Base-by-base conservation (phyloP, 2,888 invertebrate species). In the Drosophila helvetica region DNA sequence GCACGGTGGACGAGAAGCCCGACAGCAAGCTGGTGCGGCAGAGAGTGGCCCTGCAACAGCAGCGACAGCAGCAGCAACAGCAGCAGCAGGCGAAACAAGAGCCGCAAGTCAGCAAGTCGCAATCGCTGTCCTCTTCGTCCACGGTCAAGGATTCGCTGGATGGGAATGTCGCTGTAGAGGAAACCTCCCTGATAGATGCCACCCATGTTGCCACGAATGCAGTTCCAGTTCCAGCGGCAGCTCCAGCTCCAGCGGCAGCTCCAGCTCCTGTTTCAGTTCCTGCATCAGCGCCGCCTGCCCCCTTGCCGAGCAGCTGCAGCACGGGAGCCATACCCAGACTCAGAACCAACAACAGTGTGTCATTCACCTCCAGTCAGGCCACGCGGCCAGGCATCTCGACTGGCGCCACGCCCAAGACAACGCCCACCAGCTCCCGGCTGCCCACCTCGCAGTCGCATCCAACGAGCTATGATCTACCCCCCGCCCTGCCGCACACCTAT, bases 131-230 rank as follows among this genome's bases (percentile, higher is more conserved):
- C 62, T 87, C 83, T 63, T 83, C 88, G 52, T 90, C 89, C 52
- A 85, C 88, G 47, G 77, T 87, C 8, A 77, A 79, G 43, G 87
- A 90, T 42, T 85, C 88, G 8, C 53, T 83, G 33, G 89, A 89
- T 53, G 85, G 76, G 68, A 79, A 59, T 19, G 80, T 80, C 22
- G 65, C 78, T 56, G 87, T 86, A 54, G 88, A 88, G 90, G 92
- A 92, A 80, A 92, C 92, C 51, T 92, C 92, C 54, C 76, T 92
- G 57, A 90, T 91, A 79, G 86, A 90, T 60, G 59, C 79, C 67
- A 67, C 33, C 56, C 63, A 27, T 48, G 42, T 50, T 53, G 56
- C 68, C 8, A 25, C 67, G 53, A 15, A 57, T 17, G 15, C 69
- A 42, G 22, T 56, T 12, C 12, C 57, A 17, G 43, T 2, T 27